Base-by-base conservation (phyloP, 2,888 invertebrate species). In the Copidosoma aretas region DNA sequence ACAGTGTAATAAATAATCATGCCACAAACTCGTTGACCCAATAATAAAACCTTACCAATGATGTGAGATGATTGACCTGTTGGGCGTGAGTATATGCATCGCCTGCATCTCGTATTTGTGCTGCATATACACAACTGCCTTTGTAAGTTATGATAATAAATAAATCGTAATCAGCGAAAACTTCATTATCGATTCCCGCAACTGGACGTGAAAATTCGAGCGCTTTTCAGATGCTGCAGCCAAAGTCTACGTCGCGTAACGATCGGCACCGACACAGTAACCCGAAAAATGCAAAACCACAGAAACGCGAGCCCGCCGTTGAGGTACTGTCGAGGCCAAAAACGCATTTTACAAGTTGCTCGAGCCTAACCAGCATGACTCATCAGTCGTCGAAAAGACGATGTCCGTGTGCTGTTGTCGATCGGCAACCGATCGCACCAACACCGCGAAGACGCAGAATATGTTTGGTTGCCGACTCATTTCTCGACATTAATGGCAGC, bases 61-160 rank as follows among this genome's bases (percentile, higher is more conserved):
- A 62, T 24, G 43, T 67, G 71, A 69, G 51, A 77, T 77, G 76
- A 72, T 74, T 43, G 76, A 76, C 61, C 39, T 76, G 4, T 59
- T 77, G 17, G 73, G 73, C 10, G 71, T 77, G 1, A 73, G 73
- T 54, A 56, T 75, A 21, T 76, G 76, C 67, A 73, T 74, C 3
- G 75, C 77, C 21, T 76, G 75, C 63, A 57, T 76, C 12, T 76
- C 77, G 4, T 75, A 74, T 58, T 68, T 75, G 63, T 76, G 73
- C 53, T 77, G 75, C 63, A 70, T 77, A 56, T 71, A 74, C 3
- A 76, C 76, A 51, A 73, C 75, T 49, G 71, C 76, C 1, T 70
- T 76, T 64, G 77, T 77, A 69, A 75, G 73, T 67, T 19, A 10
- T 64, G 32, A 32, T 15, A 49, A 25, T 19, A 32, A 58, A 46